Conservation (phyloP, 2,113 vertebrate genomes). For the Genyomyrus donnyi region DNA sequence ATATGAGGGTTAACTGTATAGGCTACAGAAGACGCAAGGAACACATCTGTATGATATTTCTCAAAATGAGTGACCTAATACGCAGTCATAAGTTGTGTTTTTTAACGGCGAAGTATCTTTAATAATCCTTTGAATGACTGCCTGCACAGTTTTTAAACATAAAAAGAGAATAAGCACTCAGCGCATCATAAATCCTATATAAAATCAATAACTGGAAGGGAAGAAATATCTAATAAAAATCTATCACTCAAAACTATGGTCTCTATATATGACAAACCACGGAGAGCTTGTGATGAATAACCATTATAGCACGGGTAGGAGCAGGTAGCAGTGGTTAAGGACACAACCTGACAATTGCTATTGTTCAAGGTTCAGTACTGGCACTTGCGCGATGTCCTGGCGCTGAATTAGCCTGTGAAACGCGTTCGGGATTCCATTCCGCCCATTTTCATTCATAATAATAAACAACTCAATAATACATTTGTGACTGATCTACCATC, state of each 20-base stretch:
- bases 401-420: not conserved
- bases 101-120: constrained; percentile 23
- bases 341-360: not conserved
- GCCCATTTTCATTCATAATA: not conserved
- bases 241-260: constrained; percentile 3
- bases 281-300: constrained; percentile 15
- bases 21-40: constrained; percentile 11
- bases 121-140: constrained; percentile 22
- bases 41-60: constrained; percentile 25
- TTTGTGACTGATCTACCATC: not conserved
- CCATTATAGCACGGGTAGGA: not conserved
- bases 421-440: not conserved
- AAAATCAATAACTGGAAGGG: not conserved
- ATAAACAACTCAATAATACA: not conserved
- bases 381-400: not conserved
- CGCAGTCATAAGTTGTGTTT: constrained; percentile 20
- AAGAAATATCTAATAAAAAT: not conserved
- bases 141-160: constrained; percentile 24
- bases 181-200: constrained; percentile 28
- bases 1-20: constrained; percentile 27
- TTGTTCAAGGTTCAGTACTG: not conserved
- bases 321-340: not conserved
- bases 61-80: constrained; percentile 26
- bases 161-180: constrained; percentile 29
- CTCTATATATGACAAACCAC: constrained; percentile 14